A percentile compares a stretch with the other conserved stretches of the same genome.
These are phyloP conservation scores for Margarornis squamiger DNA, from an alignment of 2,797 vertebrate genomes.

Conservation along the genomic window DNA sequence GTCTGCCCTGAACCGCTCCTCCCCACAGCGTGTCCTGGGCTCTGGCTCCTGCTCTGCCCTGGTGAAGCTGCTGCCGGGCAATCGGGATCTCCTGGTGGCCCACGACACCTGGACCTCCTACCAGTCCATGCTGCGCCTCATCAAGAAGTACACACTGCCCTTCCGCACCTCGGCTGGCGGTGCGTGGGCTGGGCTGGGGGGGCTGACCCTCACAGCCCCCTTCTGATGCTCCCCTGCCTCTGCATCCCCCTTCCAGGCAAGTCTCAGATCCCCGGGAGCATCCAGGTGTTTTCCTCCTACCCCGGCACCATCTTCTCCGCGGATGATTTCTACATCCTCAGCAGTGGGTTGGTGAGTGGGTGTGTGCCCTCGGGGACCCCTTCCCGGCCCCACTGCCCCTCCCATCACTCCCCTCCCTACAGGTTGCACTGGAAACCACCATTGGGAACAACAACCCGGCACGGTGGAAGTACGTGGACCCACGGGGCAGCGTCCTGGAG, in stretches of 20 bases:
- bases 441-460: conserved; percentile 89
- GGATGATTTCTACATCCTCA: conserved; percentile 94
- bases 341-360: conserved; percentile 88
- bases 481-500: conserved; percentile 83
- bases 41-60: conserved; percentile 94
- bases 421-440: conserved; percentile 93
- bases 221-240: neutral
- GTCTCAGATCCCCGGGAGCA: conserved; percentile 79
- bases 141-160: conserved; percentile 91
- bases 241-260: conserved; percentile 45
- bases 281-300: conserved; percentile 91
- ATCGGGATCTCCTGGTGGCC: conserved; percentile 87
- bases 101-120: conserved; percentile 94
- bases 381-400: accelerated
- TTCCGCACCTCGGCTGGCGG: conserved; percentile 79
- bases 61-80: conserved; percentile 89
- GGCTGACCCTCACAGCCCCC: accelerated
- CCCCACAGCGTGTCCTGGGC: conserved; percentile 72
- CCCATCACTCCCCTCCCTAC: neutral
- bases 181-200: conserved; percentile 58
- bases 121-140: conserved; percentile 90
- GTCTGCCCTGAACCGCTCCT: conserved; percentile 85
- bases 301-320: conserved; percentile 91
- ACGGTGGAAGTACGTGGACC: conserved; percentile 87
- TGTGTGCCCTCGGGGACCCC: accelerated